Percentiles rank a stretch among this genome's conserved stretches.
Evolutionary conservation across 2,797 vertebrate species (phyloP).

Genomic region (Nyctalus aviator): DNA sequence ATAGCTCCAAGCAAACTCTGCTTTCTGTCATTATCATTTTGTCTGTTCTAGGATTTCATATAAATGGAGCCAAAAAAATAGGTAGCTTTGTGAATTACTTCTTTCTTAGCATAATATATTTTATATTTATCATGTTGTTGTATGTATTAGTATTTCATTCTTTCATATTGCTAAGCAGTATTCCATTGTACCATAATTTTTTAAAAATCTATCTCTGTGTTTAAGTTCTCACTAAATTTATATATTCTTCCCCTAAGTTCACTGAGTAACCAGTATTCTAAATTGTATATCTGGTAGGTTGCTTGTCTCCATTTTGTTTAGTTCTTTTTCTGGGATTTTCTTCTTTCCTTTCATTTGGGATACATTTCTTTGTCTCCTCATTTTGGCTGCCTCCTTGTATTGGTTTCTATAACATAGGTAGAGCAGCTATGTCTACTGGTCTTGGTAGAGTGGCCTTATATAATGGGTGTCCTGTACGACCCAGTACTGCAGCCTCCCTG

Average conservation of each 20-base stretch:
- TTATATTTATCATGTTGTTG: background rate
- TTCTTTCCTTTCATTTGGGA: background rate
- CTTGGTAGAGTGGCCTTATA: background rate
- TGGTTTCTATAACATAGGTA: background rate
- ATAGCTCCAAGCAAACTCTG: background rate
- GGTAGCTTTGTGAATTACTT: background rate
- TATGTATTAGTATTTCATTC: background rate
- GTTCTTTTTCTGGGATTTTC: background rate
- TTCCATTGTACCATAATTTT: background rate
- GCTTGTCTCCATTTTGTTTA: background rate
- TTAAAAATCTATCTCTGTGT: background rate
- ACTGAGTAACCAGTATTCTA: background rate
- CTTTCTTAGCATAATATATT: background rate
- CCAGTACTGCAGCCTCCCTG: background rate
- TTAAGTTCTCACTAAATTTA: background rate
- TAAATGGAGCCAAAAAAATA: background rate
- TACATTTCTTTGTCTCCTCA: background rate
- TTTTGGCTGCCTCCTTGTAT: background rate
- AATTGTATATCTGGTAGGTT: background rate
- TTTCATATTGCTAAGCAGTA: background rate
- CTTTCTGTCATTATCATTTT: background rate
- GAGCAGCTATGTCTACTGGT: background rate
- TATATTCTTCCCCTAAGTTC: background rate
- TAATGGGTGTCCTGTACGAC: background rate
- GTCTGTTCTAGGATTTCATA: background rate